Evolutionary conservation across 2,113 vertebrate species (phyloP).

Genomic region (Marcusenius ussheri): DNA sequence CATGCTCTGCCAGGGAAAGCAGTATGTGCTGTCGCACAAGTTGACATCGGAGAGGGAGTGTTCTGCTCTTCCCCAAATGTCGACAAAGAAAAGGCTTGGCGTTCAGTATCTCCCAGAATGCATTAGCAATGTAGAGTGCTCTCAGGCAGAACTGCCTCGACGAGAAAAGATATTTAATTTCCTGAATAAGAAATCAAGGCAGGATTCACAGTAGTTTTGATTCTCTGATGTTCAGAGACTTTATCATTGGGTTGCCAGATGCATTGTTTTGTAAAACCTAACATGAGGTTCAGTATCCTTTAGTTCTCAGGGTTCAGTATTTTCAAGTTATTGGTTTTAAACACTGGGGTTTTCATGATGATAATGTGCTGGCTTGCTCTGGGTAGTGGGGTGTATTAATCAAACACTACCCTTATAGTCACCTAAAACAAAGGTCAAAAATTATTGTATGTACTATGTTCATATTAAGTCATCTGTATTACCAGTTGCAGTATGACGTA

Average conservation of each 20-base stretch:
- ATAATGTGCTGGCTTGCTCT: neutral
- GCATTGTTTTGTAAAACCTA: neutral
- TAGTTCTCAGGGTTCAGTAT: neutral
- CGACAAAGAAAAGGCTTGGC: neutral
- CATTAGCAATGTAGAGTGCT: slow-evolving; percentile 5
- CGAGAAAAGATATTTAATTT: slow-evolving; percentile 2
- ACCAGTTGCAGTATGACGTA: neutral
- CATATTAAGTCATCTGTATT: neutral
- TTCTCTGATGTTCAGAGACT: neutral
- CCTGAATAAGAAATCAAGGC: slow-evolving; percentile 1
- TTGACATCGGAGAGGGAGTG: neutral
- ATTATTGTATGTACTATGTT: neutral
- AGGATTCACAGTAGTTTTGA: neutral
- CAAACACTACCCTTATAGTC: neutral
- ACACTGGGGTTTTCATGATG: neutral
- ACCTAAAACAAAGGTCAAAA: neutral
- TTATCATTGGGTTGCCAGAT: neutral
- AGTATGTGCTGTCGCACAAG: neutral
- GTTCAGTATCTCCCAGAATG: neutral
- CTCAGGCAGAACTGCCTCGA: slow-evolving; percentile 1
- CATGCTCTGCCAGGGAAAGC: neutral
- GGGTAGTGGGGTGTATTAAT: neutral
- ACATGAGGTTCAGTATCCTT: neutral
- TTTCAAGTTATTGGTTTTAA: neutral
- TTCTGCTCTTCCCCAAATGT: neutral